phyloP scores from a whole-genome alignment of 2,888 invertebrate genomes.

The Colletes collaris region DNA sequence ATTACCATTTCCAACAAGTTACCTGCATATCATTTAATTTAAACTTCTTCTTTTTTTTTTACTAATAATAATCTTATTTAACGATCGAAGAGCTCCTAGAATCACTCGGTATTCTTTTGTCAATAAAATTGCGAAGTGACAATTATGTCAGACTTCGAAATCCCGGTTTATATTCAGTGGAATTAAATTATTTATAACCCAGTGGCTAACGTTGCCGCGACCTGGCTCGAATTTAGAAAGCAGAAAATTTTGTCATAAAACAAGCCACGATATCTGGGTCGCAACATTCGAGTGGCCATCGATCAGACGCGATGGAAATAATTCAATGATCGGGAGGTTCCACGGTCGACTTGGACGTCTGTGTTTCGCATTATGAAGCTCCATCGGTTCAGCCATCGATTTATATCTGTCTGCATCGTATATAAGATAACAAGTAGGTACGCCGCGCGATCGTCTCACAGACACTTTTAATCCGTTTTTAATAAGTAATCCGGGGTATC shows the following conservation, averaged over 20 bases:
- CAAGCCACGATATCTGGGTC: conserved; percentile 39
- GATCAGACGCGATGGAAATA: conserved; percentile 44
- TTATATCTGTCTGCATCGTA: conserved; percentile 42
- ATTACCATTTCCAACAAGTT: background rate
- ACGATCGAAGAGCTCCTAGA: too few relatives aligned
- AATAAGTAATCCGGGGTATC: conserved; percentile 58
- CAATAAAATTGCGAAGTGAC: too few relatives aligned
- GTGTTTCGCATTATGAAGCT: conserved; percentile 15
- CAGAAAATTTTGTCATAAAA: conserved; percentile 27
- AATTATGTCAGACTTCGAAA: background rate
- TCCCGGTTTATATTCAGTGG: background rate
- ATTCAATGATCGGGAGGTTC: conserved; percentile 40
- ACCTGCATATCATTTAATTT: background rate
- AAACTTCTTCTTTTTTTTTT: too few relatives aligned
- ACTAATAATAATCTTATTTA: too few relatives aligned
- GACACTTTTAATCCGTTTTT: conserved; percentile 53
- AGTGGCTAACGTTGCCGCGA: background rate
- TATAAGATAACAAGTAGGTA: conserved; percentile 32
- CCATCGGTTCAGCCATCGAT: conserved; percentile 39
- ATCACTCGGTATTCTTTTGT: too few relatives aligned
- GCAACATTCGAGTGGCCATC: conserved; percentile 31
- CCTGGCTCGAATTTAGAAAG: conserved; percentile 7
- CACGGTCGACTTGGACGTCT: conserved; percentile 28
- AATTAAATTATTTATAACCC: conserved; percentile 13
- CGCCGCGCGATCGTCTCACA: conserved; percentile 11